phyloP scores from a whole-genome alignment of 1,140 invertebrate species.

The Bombyx mori region DNA sequence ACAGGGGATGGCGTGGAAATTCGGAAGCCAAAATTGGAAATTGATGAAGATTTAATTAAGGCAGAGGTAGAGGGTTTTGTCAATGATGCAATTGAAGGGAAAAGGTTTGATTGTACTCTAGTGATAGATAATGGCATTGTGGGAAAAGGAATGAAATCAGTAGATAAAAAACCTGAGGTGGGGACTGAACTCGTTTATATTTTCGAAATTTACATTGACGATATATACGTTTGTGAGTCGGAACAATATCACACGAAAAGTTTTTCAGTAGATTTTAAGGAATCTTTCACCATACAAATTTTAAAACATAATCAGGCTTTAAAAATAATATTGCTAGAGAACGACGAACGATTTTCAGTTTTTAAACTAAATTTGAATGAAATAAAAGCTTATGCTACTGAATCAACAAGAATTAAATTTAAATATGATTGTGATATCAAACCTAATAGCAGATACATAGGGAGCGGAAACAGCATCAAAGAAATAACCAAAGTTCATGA shows the following conservation, averaged over 20 bases:
- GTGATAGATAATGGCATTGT: slow-evolving; percentile 26
- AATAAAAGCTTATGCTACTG: slow-evolving; percentile 27
- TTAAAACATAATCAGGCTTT: slow-evolving; percentile 36
- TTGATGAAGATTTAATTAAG: slow-evolving; percentile 45
- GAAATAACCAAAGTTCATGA: slow-evolving; percentile 40
- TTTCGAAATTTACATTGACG: slow-evolving; percentile 48
- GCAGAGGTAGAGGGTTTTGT: slow-evolving; percentile 33
- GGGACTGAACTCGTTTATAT: slow-evolving; percentile 17
- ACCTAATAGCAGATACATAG: slow-evolving; percentile 33
- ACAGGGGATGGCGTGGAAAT: slow-evolving; percentile 12
- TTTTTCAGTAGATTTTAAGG: slow-evolving; percentile 29
- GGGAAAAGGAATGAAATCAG: not conserved
- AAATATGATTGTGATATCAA: slow-evolving; percentile 23
- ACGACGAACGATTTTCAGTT: slow-evolving; percentile 30
- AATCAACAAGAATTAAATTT: slow-evolving; percentile 23
- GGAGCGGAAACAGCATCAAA: slow-evolving; percentile 47
- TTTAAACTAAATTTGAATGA: slow-evolving; percentile 26
- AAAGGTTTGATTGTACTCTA: slow-evolving; percentile 30
- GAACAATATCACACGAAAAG: slow-evolving; percentile 27
- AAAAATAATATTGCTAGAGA: slow-evolving; percentile 40
- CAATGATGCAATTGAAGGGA: slow-evolving; percentile 25
- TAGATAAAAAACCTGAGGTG: not conserved
- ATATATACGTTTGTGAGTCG: slow-evolving; percentile 52
- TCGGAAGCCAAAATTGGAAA: slow-evolving; percentile 42
- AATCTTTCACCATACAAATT: slow-evolving; percentile 52